Conservation (phyloP, 1,140 invertebrate genomes). For the Branchinecta lindahli region DNA sequence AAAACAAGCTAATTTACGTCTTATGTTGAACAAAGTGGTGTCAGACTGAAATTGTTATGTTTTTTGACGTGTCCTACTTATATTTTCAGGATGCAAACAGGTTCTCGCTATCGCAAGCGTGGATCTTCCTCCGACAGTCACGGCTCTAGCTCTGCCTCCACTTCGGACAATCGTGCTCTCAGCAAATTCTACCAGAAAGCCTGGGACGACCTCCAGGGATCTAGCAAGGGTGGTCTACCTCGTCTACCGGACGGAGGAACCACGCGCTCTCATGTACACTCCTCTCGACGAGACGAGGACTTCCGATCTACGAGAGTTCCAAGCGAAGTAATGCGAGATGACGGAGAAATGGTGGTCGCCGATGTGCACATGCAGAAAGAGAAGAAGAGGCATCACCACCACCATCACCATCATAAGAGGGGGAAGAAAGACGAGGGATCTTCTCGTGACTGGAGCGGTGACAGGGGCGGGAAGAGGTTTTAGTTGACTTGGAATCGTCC, state of each 20-base stretch:
- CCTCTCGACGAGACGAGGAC: constrained; percentile 38
- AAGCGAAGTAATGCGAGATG: constrained; percentile 51
- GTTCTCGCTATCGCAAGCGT: constrained; percentile 61
- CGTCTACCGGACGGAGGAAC: constrained; percentile 23
- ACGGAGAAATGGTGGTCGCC: constrained; percentile 60
- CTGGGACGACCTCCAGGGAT: constrained; percentile 79
- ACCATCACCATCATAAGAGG: constrained; percentile 39
- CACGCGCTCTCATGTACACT: constrained; percentile 36
- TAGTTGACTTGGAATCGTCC: no score
- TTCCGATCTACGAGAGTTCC: constrained; percentile 23
- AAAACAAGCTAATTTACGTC: no score
- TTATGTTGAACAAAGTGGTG: no score
- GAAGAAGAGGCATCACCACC: constrained; percentile 63
- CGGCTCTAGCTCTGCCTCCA: constrained; percentile 65
- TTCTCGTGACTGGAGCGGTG: no score
- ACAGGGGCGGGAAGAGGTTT: no score
- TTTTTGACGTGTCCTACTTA: no score
- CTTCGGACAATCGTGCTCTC: constrained; percentile 52
- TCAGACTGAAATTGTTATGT: no score
- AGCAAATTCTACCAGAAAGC: constrained; percentile 74
- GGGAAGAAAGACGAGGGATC: constrained; percentile 16
- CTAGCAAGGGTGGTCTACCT: constrained; percentile 32
- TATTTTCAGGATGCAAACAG: constrained; percentile 46
- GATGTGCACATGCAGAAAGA: constrained; percentile 44
- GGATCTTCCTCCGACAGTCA: constrained; percentile 72